These are phyloP conservation scores for Nestor notabilis DNA, from an alignment of 2,113 vertebrate genomes.

Conservation along the genomic window DNA sequence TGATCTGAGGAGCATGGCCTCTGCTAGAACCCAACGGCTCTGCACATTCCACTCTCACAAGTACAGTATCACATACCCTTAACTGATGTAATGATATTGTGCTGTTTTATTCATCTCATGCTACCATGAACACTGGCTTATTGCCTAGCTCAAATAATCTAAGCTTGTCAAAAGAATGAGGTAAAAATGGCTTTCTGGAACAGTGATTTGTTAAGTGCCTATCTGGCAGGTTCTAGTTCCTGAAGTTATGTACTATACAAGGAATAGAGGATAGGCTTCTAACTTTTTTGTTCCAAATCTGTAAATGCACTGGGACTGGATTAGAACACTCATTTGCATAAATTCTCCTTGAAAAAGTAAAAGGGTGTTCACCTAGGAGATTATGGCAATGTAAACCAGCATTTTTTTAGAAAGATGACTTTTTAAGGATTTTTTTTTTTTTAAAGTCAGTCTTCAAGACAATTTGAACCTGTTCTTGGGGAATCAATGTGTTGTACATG, in stretches of 20 bases:
- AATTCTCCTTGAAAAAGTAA: neutral
- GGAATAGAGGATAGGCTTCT: neutral
- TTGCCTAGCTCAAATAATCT: slow-evolving; percentile 17
- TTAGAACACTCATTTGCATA: neutral
- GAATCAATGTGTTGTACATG: neutral
- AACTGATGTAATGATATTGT: neutral
- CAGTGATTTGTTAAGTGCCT: slow-evolving; percentile 15
- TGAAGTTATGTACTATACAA: neutral
- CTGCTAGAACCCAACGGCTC: neutral
- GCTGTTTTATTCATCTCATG: neutral
- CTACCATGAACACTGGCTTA: neutral
- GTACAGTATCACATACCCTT: neutral
- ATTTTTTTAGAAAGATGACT: neutral
- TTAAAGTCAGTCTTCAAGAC: neutral
- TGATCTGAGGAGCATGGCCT: neutral
- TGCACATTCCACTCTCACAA: neutral
- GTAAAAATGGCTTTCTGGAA: slow-evolving; percentile 5
- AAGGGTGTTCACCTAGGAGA: neutral
- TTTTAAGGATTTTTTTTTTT: neutral
- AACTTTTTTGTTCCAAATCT: neutral
- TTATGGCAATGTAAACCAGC: neutral
- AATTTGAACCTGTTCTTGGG: neutral
- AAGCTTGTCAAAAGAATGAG: slow-evolving; percentile 14
- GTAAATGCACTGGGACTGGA: neutral
- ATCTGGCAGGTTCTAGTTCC: neutral